Evolutionary conservation across 2,797 vertebrate genomes (phyloP).

Genomic region (Molossus alvarezi): DNA sequence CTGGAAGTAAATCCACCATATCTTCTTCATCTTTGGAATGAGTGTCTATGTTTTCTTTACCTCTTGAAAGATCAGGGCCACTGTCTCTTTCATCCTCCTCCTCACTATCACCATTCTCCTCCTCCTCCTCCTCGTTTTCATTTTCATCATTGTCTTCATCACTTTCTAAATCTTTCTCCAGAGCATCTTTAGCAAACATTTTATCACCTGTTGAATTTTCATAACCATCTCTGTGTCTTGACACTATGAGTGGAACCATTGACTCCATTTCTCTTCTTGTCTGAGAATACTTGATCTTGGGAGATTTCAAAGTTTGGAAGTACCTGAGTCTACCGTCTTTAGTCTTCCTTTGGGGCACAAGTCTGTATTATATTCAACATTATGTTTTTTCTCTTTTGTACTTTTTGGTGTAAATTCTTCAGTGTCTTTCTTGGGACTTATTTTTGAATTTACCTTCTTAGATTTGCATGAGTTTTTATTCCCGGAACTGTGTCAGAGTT

Average conservation of each 20-base stretch:
- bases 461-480: too few species aligned
- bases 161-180: slow-evolving; percentile 82
- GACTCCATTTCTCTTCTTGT: neutral
- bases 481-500: too few species aligned
- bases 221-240: slow-evolving; percentile 4
- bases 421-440: too few species aligned
- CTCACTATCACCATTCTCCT: slow-evolving; percentile 87
- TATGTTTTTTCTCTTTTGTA: too few species aligned
- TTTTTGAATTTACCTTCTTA: too few species aligned
- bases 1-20: slow-evolving; percentile 88
- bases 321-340: too few species aligned
- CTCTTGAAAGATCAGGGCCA: slow-evolving; percentile 95
- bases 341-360: too few species aligned
- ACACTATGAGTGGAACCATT: neutral
- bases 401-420: too few species aligned
- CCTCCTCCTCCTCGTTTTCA: slow-evolving; percentile 61
- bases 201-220: slow-evolving; percentile 69
- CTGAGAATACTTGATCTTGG: too few species aligned
- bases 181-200: slow-evolving; percentile 69
- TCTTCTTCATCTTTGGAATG: slow-evolving; percentile 97
- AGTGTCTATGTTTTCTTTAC: slow-evolving; percentile 97
- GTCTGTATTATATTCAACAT: too few species aligned
- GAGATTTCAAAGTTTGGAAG: too few species aligned
- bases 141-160: slow-evolving; percentile 81
- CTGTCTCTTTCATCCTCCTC: slow-evolving; percentile 90